phyloP scores from a whole-genome alignment of 2,113 vertebrate genomes.

The Perca flavescens region DNA sequence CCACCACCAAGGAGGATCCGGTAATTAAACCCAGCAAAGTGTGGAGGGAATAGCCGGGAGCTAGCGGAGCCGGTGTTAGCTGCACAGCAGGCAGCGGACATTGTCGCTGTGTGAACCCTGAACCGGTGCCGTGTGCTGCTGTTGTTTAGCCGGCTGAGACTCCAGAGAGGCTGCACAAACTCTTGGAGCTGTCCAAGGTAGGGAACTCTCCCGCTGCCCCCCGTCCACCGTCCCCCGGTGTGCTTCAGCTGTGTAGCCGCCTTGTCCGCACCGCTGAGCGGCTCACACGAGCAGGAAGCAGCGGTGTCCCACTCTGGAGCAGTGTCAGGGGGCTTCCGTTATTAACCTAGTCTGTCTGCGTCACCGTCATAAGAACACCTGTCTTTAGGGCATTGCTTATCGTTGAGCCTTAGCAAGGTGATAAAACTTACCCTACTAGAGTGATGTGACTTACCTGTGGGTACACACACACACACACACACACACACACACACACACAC shows the following conservation, averaged over 20 bases:
- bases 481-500: too few relatives aligned
- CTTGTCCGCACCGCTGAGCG: background rate
- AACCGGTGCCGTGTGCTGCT: background rate
- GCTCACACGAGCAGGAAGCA: background rate
- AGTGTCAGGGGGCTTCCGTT: too few relatives aligned
- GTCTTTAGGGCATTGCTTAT: too few relatives aligned
- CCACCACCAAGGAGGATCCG: background rate
- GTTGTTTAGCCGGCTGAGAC: background rate
- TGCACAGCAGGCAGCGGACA: too few relatives aligned
- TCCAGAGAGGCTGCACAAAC: constrained; percentile 48
- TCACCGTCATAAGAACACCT: too few relatives aligned
- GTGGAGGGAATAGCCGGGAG: background rate
- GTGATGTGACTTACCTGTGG: too few relatives aligned
- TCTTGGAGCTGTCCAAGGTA: constrained; percentile 77
- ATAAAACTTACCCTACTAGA: too few relatives aligned
- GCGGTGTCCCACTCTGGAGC: background rate
- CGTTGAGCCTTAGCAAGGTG: too few relatives aligned
- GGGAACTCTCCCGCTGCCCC: constrained; percentile 2
- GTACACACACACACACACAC: too few relatives aligned
- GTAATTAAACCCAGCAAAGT: constrained; percentile 23
- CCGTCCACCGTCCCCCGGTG: background rate
- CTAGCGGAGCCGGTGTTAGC: background rate
- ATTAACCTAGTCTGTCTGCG: too few relatives aligned
- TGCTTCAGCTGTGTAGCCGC: background rate
- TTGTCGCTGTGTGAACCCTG: background rate